Percentiles rank a stretch among this genome's conserved stretches.
phyloP scores from a whole-genome alignment of 2,113 vertebrate genomes.

The Cynocephalus volans region DNA sequence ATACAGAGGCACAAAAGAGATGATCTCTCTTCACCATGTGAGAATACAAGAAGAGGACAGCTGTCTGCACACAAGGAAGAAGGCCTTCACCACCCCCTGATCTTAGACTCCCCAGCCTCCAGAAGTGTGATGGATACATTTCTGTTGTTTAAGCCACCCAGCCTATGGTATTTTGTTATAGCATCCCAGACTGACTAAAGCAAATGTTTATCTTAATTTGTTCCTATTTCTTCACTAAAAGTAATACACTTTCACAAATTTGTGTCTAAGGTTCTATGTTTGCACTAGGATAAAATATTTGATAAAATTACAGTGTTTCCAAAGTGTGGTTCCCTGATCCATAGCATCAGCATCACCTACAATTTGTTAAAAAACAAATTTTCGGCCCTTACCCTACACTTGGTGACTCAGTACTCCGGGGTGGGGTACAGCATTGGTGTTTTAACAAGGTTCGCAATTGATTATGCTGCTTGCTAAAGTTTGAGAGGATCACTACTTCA shows the following conservation, averaged over 20 bases:
- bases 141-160: not conserved
- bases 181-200: not conserved
- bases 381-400: not conserved
- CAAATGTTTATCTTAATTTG: not conserved
- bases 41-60: not conserved
- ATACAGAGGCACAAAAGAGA: not conserved
- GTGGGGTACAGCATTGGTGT: not conserved
- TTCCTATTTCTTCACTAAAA: not conserved
- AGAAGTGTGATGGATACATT: not conserved
- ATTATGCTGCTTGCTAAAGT: not conserved
- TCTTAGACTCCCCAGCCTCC: not conserved
- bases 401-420: not conserved
- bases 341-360: not conserved
- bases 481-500: not conserved
- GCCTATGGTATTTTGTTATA: not conserved
- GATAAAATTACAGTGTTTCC: not conserved
- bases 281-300: not conserved
- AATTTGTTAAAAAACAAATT: not conserved
- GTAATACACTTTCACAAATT: not conserved
- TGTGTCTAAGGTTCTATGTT: not conserved
- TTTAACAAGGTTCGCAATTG: not conserved
- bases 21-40: not conserved
- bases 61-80: not conserved
- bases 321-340: not conserved
- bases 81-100: not conserved